Base-by-base conservation (phyloP, 1,140 invertebrate species). In the Aphidius gifuensis region DNA sequence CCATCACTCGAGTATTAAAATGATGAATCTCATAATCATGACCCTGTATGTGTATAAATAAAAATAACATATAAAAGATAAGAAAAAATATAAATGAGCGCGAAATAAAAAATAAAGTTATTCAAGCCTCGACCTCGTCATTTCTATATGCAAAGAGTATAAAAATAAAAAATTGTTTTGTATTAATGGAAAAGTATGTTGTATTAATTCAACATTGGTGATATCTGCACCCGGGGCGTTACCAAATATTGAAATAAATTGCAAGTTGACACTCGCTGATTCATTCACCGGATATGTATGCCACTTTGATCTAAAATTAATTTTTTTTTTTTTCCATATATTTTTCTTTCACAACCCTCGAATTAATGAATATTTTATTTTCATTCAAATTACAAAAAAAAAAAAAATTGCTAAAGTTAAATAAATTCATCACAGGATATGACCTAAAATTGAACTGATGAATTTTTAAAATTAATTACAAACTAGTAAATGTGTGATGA, bases 151-250 rank as follows among this genome's bases (percentile, higher is more conserved):
- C 67, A 67, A 71, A 69, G 66, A 58, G 16, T 2, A 38, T 6
- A 43, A 42, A 43, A 16, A 60, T 60, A 47, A 51, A 50, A 60
- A 60, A 60, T 50, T 8, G 47, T 53, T 32, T 38, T 48, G 58
- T 47, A 48, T 46, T 43, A 48, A 48, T 40, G 4, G 38, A 42
- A 47, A 48, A 45, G 61, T 55, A 48, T 59, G 44, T 59, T 65
- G 64, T 72, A 71, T 72, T 73, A 73, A 72, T 73, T 73, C 71
- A 73, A 72, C 66, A 72, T 68, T 57, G 51, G 64, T 60, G 55
- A 32, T 32, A 32, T 32, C 23, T 32, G 23, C 32, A 45, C 56
- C 16, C 45, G 54, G 54, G 63, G 42, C 50, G 51, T 49, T 55
- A 46, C 40, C 47, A 51, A 60, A 60, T 47, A 51, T 51, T 51